Conservation (phyloP, 2,888 invertebrate genomes). For the Dexiosoma caninum region DNA sequence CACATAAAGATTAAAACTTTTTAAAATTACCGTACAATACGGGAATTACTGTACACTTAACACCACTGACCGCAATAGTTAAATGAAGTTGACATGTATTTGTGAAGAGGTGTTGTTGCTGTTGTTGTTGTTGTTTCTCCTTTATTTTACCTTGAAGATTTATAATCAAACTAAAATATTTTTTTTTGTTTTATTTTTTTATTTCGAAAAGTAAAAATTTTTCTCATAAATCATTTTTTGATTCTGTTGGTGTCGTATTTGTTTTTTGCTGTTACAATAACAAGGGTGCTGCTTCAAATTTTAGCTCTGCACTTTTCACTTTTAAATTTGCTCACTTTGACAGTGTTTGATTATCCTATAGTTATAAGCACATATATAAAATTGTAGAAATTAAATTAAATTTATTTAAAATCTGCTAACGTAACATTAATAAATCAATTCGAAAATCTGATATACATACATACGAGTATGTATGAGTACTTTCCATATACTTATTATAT, state of each 20-base stretch:
- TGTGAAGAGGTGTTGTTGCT: too few relatives aligned
- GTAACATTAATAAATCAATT: too few relatives aligned
- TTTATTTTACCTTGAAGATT: slow-evolving; percentile 30
- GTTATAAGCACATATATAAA: too few relatives aligned
- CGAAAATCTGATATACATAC: too few relatives aligned
- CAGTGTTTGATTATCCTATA: neutral
- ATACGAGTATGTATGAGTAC: too few relatives aligned
- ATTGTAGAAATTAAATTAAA: neutral
- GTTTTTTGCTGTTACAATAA: too few relatives aligned
- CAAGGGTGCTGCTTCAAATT: neutral
- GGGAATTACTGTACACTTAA: too few relatives aligned
- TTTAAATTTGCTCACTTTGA: neutral
- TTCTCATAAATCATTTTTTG: slow-evolving; percentile 45
- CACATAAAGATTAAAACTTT: too few relatives aligned
- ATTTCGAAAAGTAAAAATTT: neutral
- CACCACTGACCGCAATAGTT: too few relatives aligned
- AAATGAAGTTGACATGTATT: neutral
- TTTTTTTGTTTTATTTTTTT: neutral
- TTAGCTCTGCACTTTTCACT: neutral
- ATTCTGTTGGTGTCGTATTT: slow-evolving; percentile 4
- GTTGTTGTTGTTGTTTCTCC: neutral
- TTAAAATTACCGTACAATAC: too few relatives aligned
- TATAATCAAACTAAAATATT: slow-evolving; percentile 1
- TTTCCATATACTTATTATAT: too few relatives aligned
- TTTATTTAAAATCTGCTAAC: too few relatives aligned